Evolutionary conservation across 1,140 invertebrate species (phyloP), one percentile per base, ranked within the genome.

Genomic region (Drosophila triauraria): DNA sequence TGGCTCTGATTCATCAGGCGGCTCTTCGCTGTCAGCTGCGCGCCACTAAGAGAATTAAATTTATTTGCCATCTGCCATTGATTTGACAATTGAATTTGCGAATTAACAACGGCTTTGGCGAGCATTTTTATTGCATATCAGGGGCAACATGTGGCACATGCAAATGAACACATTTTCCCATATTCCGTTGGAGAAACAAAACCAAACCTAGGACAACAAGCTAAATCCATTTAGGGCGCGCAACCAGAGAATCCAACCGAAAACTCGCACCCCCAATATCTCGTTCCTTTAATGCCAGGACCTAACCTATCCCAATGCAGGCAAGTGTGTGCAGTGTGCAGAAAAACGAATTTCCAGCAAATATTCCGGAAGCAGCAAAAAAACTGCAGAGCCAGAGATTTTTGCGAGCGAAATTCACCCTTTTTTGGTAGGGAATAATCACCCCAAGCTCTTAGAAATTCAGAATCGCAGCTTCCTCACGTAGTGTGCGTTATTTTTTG

Each of bases 61-160:
- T 78, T 78, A 78, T 78, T 35, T 59, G 65, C 44, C 67, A 48
- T 62, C 61, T 79, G 58, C 53, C 57, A 82, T 70, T 87, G 80
- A 87, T 83, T 87, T 88, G 84, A 74, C 77, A 83, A 88, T 87
- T 80, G 84, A 88, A 71, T 84, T 88, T 78, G 67, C 85, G 72
- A 78, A 83, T 86, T 76, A 82, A 75, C 83, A 71, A 51, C 42
- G 60, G 38, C 6, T 50, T 60, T 47, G 54, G 30, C 23, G 23
- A 25, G 50, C 44, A 32, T 43, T 71, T 71, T 71, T 59, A 72
- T 76, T 76, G 74, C 74, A 58, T 53, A 35, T 63, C 23, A 54
- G 48, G 43, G 63, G 44, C 50, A 60, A 9, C 51, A 59, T 59
- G 63, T 56, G 63, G 51, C 63, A 54, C 56, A 77, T 77, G 75